Conservation (phyloP, 2,113 vertebrate genomes). For the Ammodytes dubius region DNA sequence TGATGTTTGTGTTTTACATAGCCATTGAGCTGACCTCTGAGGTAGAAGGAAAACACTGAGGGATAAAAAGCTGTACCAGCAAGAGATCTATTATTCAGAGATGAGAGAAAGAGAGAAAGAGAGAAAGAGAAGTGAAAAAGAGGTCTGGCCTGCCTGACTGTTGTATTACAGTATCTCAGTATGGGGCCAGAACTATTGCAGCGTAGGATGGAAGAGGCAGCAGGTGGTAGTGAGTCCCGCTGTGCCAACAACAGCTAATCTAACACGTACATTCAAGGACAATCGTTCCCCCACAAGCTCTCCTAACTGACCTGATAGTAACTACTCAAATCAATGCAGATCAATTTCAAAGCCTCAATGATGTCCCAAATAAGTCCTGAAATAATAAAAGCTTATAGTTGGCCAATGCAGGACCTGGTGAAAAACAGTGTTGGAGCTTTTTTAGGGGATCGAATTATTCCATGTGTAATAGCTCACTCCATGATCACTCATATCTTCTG, state of each 20-base stretch:
- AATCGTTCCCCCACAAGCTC: conserved; percentile 37
- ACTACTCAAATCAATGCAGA: conserved; percentile 16
- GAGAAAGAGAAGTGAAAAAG: conserved; percentile 50
- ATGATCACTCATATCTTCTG: not conserved
- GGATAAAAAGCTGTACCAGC: conserved; percentile 84
- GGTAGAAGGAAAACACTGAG: conserved; percentile 90
- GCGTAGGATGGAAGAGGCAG: conserved; percentile 67
- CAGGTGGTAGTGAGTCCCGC: conserved; percentile 54
- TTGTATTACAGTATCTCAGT: conserved; percentile 63
- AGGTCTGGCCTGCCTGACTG: conserved; percentile 41
- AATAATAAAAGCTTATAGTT: not conserved
- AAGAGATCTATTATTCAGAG: conserved; percentile 74
- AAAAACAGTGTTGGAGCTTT: not conserved
- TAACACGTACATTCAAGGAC: conserved; percentile 39
- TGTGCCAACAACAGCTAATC: conserved; percentile 61
- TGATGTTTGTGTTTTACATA: conserved; percentile 94
- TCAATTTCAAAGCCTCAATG: conserved; percentile 10
- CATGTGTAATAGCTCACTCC: not conserved
- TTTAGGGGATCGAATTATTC: not conserved
- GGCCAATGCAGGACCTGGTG: not conserved
- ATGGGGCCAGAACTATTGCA: conserved; percentile 67
- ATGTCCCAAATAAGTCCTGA: not conserved
- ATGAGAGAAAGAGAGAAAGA: conserved; percentile 58
- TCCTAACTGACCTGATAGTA: conserved; percentile 26
- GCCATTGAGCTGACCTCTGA: conserved; percentile 90